Percentiles rank a stretch among this genome's conserved stretches.
phyloP scores from a whole-genome alignment of 2,797 vertebrate genomes.

The Ctenopoma multispine region DNA sequence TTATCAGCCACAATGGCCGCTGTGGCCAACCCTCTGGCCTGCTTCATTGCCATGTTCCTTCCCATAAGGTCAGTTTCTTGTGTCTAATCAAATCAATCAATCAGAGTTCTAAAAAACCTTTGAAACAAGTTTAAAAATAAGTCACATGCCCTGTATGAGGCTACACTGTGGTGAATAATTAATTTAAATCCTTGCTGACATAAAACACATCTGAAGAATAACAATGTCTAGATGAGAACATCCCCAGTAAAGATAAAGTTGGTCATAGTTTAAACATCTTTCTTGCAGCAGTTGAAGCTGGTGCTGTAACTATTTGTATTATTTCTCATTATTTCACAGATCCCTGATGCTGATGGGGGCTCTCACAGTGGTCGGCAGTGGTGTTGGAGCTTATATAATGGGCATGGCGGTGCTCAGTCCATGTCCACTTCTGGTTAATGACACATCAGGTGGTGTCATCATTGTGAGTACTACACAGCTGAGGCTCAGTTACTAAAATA shows the following conservation, averaged over 20 bases:
- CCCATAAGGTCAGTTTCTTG: slow-evolving; percentile 78
- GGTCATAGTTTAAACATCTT: no score
- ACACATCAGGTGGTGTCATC: slow-evolving; percentile 71
- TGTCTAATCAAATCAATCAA: no score
- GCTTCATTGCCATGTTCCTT: slow-evolving; percentile 85
- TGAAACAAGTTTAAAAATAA: no score
- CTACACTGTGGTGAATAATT: no score
- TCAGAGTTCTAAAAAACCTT: no score
- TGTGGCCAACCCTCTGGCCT: slow-evolving; percentile 86
- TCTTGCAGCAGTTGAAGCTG: no score
- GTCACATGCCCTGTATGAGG: no score
- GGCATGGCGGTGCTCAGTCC: slow-evolving; percentile 84
- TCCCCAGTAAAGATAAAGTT: no score
- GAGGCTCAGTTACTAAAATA: not conserved
- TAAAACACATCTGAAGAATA: no score
- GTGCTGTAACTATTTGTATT: no score
- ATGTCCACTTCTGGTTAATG: slow-evolving; percentile 83
- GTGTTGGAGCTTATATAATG: slow-evolving; percentile 84
- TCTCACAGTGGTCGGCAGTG: slow-evolving; percentile 79
- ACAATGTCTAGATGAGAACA: no score
- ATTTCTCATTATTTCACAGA: slow-evolving; percentile 57
- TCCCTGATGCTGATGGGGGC: slow-evolving; percentile 81
- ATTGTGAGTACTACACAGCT: slow-evolving; percentile 77
- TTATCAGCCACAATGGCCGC: slow-evolving; percentile 81
- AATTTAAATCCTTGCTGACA: no score